Evolutionary conservation across 2,888 invertebrate species (phyloP), one percentile per base, ranked within the genome.

Genomic region (Spilosoma lubricipeda): DNA sequence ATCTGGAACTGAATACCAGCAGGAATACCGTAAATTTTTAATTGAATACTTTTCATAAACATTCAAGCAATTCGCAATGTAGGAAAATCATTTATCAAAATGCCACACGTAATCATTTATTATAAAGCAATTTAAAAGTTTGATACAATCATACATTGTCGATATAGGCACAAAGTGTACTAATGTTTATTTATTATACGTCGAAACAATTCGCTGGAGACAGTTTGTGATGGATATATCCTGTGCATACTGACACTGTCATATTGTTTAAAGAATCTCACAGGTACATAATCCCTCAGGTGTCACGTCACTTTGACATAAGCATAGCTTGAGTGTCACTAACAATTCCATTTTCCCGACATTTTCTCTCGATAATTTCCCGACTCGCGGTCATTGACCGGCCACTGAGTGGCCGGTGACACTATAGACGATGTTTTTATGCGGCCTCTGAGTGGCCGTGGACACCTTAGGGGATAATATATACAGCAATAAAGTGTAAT

Each of bases 151-250:
- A 80, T 75, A 72, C 70, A 73, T 66, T 64, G 75, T 71, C 77
- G 77, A 80, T 73, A 77, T 69, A 72, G 79, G 79, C 80, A 85
- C 85, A 83, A 85, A 85, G 87, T 88, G 89, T 85, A 87, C 85
- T 86, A 89, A 90, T 91, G 88, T 91, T 91, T 90, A 91, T 92
- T 90, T 91, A 91, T 89, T 87, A 59, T 65, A 85, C 82, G 73
- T 71, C 73, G 77, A 83, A 85, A 87, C 88, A 85, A 84, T 85
- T 79, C 83, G 82, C 80, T 86, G 82, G 79, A 74, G 83, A 82
- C 83, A 80, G 76, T 75, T 81, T 82, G 82, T 87, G 92, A 91
- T 87, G 87, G 86, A 82, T 87, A 88, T 88, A 90, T 92, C 91
- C 91, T 90, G 89, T 86, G 82, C 74, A 74, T 70, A 78, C 71